phyloP scores from a whole-genome alignment of 2,888 invertebrate species.

The Drosophila sordidapex region DNA sequence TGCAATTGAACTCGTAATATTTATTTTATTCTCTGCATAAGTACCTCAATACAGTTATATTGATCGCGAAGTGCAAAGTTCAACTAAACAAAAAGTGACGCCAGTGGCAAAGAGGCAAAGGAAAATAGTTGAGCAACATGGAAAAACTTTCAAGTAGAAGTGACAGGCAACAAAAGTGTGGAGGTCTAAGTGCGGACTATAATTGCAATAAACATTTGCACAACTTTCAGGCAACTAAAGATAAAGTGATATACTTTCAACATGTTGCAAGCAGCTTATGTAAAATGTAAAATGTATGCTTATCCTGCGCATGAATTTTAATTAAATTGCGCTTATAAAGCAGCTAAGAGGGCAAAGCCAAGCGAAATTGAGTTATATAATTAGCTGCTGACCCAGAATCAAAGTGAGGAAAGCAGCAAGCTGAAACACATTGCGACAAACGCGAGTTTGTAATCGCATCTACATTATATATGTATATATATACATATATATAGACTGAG shows the following conservation, averaged over 20 bases:
- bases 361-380: conserved; percentile 70
- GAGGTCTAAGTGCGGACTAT: conserved; percentile 36
- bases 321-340: conserved; percentile 66
- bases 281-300: not conserved
- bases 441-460: conserved; percentile 18
- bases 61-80: conserved; percentile 20
- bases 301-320: conserved; percentile 47
- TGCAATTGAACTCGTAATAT: conserved; percentile 10
- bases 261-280: not conserved
- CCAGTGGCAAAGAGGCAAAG: not conserved
- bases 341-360: conserved; percentile 9
- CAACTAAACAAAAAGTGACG: not conserved
- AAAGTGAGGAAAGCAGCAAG: conserved; percentile 11
- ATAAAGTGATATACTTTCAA: not conserved
- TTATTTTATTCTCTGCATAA: conserved; percentile 25
- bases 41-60: conserved; percentile 19
- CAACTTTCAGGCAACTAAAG: conserved; percentile 25
- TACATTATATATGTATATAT: not conserved
- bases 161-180: conserved; percentile 36
- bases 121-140: conserved; percentile 31
- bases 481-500: not conserved
- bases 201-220: conserved; percentile 14
- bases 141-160: conserved; percentile 51
- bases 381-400: conserved; percentile 53
- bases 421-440: conserved; percentile 24